Base-by-base conservation (phyloP, 53 echinoderm and acorn worm species). In the Astropecten irregularis region DNA sequence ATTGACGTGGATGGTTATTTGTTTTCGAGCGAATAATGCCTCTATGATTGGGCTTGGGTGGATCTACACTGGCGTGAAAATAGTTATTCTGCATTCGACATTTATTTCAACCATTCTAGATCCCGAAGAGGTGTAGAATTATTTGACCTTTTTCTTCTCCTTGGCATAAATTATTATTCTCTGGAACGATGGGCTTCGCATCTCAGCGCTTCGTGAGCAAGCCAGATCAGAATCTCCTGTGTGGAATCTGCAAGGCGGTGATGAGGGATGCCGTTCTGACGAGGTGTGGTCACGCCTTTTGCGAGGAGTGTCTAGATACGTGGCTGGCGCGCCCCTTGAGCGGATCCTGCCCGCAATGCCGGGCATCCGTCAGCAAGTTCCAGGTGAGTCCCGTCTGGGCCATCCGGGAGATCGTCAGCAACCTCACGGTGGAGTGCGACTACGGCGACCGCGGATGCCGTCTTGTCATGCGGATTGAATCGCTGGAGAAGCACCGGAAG, bases 221-320 rank as follows among this genome's bases (percentile, higher is more conserved):
- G 57, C 87, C 87, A 14, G 92, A 95, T 57, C 83, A 88, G 32
- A 93, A 95, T 62, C 81, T 95, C 9, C 63, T 89, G 4, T 95
- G 95, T 64, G 95, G 95, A n/a, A 95, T 95, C 13, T 95, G 95
- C 71, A 86, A 85, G 32, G 86, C 87, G 20, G 91, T 95, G 14
- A 73, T 91, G 31, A 61, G 89, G 47, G 93, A 91, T 26, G 95
- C 93, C 7, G 95, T 95, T 26, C 71, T 93, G 21, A 91, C 93
- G 3, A 71, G 86, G 3, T 95, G 95, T 33, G 95, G 95, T 0
- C 95, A 95, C 72, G 82, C 91, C 18, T 95, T 95, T 68, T 95
- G 95, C 66, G 72, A 83, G 46, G 20, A 50, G 1, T 95, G 95
- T 49, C 85, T 95, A 4, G 85, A 89, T 42, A 91, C 93, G 15